Conservation (phyloP, 2,888 invertebrate species). For the Steinernema carpocapsae region DNA sequence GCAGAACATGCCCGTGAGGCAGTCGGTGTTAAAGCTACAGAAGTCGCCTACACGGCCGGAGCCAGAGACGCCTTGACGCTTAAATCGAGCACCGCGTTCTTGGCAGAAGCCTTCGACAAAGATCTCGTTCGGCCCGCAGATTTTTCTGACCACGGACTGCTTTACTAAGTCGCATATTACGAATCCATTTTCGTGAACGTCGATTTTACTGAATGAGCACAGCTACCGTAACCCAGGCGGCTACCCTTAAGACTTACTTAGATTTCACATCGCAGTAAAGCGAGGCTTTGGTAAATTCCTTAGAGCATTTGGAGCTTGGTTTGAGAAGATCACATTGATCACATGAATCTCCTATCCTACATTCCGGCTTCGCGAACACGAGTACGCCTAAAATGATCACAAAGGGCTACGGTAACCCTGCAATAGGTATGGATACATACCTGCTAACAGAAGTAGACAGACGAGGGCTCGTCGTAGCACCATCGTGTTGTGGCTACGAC, state of each 20-base stretch:
- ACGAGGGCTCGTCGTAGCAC: constrained; percentile 12
- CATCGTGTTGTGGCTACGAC: constrained; percentile 14
- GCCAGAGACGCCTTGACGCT: constrained; percentile 57
- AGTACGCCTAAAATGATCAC: constrained; percentile 20
- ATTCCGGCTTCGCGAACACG: constrained; percentile 45
- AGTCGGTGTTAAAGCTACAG: constrained; percentile 60
- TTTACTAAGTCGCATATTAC: constrained; percentile 61
- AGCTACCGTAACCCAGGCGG: neutral
- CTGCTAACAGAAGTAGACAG: constrained; percentile 22
- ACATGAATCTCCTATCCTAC: constrained; percentile 60
- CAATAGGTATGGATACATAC: neutral
- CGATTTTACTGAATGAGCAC: constrained; percentile 58
- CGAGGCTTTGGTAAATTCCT: constrained; percentile 54
- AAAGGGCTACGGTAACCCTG: neutral
- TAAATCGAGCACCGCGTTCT: constrained; percentile 50
- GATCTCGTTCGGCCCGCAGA: constrained; percentile 54
- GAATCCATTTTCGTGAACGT: constrained; percentile 65
- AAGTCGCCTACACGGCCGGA: constrained; percentile 60
- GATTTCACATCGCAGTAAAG: constrained; percentile 58
- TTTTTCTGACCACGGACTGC: constrained; percentile 53
- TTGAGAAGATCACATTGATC: constrained; percentile 51
- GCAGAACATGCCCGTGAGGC: constrained; percentile 61
- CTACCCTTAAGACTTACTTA: constrained; percentile 48
- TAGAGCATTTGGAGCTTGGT: constrained; percentile 52
- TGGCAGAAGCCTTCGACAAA: constrained; percentile 65